A percentile compares a stretch with the other conserved stretches of the same genome.
Conservation (phyloP, 2,888 invertebrate species). For the Ptilodon capucinus region DNA sequence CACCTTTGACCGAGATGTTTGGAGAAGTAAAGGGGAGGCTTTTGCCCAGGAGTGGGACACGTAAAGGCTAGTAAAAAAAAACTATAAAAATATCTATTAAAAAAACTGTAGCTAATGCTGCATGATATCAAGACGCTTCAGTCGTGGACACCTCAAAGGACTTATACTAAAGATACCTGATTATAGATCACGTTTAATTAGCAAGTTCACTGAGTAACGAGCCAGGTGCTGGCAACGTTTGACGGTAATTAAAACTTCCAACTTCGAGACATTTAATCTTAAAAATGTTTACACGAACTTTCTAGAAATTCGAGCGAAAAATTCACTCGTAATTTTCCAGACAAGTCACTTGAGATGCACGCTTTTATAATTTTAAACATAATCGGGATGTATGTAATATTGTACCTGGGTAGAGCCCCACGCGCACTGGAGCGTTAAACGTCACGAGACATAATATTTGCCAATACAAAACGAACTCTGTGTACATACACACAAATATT, state of each 20-base stretch:
- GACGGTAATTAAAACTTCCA: slow-evolving; percentile 41
- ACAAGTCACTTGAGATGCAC: neutral
- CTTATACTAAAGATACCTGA: neutral
- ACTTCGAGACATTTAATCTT: slow-evolving; percentile 5
- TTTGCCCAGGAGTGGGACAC: too few relatives aligned
- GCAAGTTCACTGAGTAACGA: slow-evolving; percentile 29
- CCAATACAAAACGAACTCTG: too few relatives aligned
- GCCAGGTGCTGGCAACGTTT: slow-evolving; percentile 40
- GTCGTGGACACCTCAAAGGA: neutral
- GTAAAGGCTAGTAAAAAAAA: too few relatives aligned
- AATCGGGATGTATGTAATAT: neutral
- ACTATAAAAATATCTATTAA: too few relatives aligned
- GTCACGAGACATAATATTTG: too few relatives aligned
- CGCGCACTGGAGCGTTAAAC: too few relatives aligned
- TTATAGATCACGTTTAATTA: slow-evolving; percentile 35
- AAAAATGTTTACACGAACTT: slow-evolving; percentile 2
- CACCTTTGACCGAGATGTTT: too few relatives aligned
- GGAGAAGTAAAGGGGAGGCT: too few relatives aligned
- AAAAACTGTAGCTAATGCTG: neutral
- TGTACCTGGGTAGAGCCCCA: neutral
- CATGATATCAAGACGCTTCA: neutral
- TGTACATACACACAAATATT: too few relatives aligned
- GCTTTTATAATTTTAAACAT: neutral
- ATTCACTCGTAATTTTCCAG: neutral
- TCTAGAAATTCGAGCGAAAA: neutral